phyloP scores from a whole-genome alignment of 2,113 vertebrate species.

The Lota lota region DNA sequence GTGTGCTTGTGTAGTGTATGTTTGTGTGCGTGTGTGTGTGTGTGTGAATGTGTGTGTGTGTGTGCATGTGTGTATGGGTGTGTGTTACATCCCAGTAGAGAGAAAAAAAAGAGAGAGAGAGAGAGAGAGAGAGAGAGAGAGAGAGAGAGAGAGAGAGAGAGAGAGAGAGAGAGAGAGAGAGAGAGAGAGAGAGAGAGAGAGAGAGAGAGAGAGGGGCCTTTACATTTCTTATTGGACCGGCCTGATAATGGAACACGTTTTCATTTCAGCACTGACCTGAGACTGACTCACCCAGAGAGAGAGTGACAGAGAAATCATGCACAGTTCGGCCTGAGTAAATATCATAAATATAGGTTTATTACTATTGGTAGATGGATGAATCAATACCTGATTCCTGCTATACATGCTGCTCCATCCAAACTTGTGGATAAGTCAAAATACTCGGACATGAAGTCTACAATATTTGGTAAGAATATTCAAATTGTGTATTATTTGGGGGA shows the following conservation, averaged over 20 bases:
- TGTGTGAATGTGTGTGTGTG: too few relatives aligned
- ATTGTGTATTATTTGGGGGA: background rate
- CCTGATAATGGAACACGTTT: conserved; percentile 57
- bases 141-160: conserved; percentile 35
- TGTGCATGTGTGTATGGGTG: too few relatives aligned
- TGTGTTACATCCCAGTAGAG: conserved; percentile 55
- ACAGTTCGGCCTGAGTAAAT: conserved; percentile 11
- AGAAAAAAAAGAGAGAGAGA: conserved; percentile 31
- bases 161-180: background rate
- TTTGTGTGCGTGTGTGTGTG: too few relatives aligned
- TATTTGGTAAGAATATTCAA: conserved; percentile 50
- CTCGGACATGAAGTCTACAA: background rate
- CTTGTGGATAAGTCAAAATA: too few relatives aligned
- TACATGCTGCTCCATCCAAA: too few relatives aligned
- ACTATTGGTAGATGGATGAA: too few relatives aligned
- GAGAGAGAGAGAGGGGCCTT: conserved; percentile 55
- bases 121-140: background rate
- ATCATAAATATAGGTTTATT: too few relatives aligned
- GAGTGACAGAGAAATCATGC: conserved; percentile 18
- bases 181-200: too few relatives aligned
- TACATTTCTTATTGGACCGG: conserved; percentile 65
- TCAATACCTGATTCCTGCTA: too few relatives aligned
- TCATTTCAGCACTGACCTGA: conserved; percentile 53
- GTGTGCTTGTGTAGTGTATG: too few relatives aligned
- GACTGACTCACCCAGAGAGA: conserved; percentile 31